Evolutionary conservation across 2,888 invertebrate genomes (phyloP).

Genomic region (Synanthedon formicaeformis): DNA sequence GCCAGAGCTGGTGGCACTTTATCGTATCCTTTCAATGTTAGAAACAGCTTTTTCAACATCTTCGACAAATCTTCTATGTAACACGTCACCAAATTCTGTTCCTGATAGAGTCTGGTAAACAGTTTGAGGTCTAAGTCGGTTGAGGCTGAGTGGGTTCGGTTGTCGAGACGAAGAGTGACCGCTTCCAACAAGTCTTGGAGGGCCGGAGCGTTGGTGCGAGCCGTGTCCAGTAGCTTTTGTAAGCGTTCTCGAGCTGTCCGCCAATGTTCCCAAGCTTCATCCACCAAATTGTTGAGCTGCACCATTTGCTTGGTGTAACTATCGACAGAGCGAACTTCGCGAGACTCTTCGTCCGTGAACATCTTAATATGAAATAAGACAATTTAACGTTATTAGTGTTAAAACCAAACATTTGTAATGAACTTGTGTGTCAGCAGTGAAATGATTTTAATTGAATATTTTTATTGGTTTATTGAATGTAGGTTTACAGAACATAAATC

Average conservation of each 20-base stretch:
- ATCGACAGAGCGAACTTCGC: conserved; percentile 50
- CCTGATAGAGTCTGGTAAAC: conserved; percentile 51
- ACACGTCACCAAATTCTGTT: conserved; percentile 60
- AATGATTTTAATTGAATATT: too few relatives aligned
- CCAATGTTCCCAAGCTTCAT: conserved; percentile 37
- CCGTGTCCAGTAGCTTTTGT: conserved; percentile 26
- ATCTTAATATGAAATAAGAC: conserved; percentile 24
- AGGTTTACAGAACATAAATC: too few relatives aligned
- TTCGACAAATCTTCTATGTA: conserved; percentile 64
- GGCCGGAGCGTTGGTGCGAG: conserved; percentile 30
- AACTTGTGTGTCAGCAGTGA: too few relatives aligned
- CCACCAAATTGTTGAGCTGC: conserved; percentile 37
- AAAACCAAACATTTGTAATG: background rate
- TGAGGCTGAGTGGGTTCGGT: conserved; percentile 48
- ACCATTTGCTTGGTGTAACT: conserved; percentile 42
- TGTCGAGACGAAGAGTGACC: conserved; percentile 33
- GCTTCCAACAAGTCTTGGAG: conserved; percentile 33
- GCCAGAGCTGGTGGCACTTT: conserved; percentile 68
- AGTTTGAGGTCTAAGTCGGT: conserved; percentile 43
- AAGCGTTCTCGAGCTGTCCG: conserved; percentile 33
- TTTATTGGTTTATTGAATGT: too few relatives aligned
- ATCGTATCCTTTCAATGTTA: conserved; percentile 71
- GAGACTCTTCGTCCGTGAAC: conserved; percentile 50
- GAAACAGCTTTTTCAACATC: conserved; percentile 69
- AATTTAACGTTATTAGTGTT: background rate